Base-by-base conservation (phyloP, 2,797 vertebrate genomes). In the Lophius americanus region DNA sequence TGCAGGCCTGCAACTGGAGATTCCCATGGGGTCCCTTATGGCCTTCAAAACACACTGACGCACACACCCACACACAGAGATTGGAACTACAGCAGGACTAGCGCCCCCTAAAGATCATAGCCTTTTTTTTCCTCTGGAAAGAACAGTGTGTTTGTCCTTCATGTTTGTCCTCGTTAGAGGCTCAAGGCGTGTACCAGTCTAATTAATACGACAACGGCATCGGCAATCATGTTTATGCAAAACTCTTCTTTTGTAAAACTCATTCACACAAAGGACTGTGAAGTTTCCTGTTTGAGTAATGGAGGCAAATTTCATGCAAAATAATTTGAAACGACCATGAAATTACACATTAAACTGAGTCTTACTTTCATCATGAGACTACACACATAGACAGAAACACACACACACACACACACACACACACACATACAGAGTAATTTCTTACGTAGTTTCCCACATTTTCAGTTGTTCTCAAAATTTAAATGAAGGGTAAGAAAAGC, bases 1-100 rank as follows among this genome's bases (percentile, higher is more conserved):
- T 96, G 93, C 93, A 94, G 90, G 93, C 92, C 90, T 94, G 95
- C 93, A 93, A 90, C 82, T 90, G 90, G 92, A 95, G 89, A 91
- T 90, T 93, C 92, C 89, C 92, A 79, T 47, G 80, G 53, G 86
- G 91, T 91, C 84, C 81, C 78, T 42, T 46, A 78, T 77, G 84
- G 78, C 70, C 82, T 90, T 87, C 89, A 81, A 68, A 83, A 82
- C 83, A 82, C 85, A 91, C 82, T 78, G 74, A 39, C 52, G 56
- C 54, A 67, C 56, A 62, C 55, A 61, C 64, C 62, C 38, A 73
- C 56, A 57, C 39, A 56, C 61, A 60, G 51, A 70, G n/a, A n/a
- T 44, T 7, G 7, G 32, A 57, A 67, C 61, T 64, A 59, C 32
- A 71, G 68, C 69, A 77, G 75, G 80, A 78, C 86, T 76, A 90